Base-by-base conservation (phyloP, 2,113 vertebrate genomes). In the Pangasianodon gigas region DNA sequence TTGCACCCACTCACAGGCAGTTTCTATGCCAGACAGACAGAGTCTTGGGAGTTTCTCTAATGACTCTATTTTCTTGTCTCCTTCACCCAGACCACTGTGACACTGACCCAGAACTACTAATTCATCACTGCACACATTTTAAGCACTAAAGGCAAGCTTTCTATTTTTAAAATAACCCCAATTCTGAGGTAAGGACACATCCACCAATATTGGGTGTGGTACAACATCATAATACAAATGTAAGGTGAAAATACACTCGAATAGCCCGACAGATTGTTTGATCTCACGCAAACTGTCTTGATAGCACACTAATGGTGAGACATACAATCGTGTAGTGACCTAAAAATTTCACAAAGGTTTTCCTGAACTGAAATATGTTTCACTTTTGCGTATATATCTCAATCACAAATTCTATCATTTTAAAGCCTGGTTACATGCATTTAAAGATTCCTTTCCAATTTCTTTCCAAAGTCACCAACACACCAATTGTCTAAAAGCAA, bases 101-200 rank as follows among this genome's bases (percentile, higher is more conserved):
- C 92, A 91, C 92, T 95, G 94, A 95, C 94, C 95, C 91, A 94
- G 89, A 95, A 94, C 91, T 92, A 93, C 89, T 90, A 89, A 93
- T 95, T 95, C 92, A 95, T 96, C 93, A 95, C 62, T 60, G 89
- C 90, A 90, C 87, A 93, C 90, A 91, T 95, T 93, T 95, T 93
- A 91, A 91, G 93, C 91, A 93, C 91, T 90, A 84, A 82, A 91
- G 90, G 92, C 79, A 90, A 84, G 44, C 16, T 51, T 69, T 90
- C 95, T 96, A 95, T 95, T 95, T 95, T 93, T 93, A 94, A 93
- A 92, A 92, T 94, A 94, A 95, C 95, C 95, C 92, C 94, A 92
- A 94, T 96, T 93, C 92, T 85, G 92, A 95, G 93, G 94, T 95
- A 93, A 94, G 92, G 92, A 90, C 91, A 94, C 93, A 90, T n/a